These are phyloP conservation scores for Atrina japonica DNA, from an alignment of 2,888 invertebrate species.

Conservation along the genomic window DNA sequence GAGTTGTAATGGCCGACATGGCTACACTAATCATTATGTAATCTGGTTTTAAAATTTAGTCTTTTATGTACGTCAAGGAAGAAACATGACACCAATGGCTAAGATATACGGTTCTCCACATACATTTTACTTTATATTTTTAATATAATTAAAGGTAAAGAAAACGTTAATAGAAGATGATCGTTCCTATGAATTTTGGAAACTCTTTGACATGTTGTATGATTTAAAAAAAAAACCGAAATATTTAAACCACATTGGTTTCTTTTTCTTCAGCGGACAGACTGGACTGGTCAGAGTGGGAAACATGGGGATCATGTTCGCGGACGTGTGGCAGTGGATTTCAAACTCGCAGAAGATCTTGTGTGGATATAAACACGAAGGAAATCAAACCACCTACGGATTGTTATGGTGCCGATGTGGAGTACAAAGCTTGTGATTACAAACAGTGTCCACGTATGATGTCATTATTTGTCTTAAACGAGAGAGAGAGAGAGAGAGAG, in stretches of 20 bases:
- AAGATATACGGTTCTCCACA: not conserved
- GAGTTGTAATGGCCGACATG: too few relatives aligned
- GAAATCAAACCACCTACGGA: conserved; percentile 47
- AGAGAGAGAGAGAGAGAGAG: too few relatives aligned
- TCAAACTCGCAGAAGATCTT: conserved; percentile 58
- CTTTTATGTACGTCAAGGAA: too few relatives aligned
- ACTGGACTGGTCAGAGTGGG: conserved; percentile 67
- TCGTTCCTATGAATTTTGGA: too few relatives aligned
- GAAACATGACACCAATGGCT: too few relatives aligned
- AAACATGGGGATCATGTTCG: conserved; percentile 69
- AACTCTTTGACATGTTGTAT: too few relatives aligned
- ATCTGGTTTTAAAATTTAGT: not conserved
- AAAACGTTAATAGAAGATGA: too few relatives aligned
- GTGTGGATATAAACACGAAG: conserved; percentile 58
- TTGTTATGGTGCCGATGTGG: conserved; percentile 68
- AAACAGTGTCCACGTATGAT: conserved; percentile 70
- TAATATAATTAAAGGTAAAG: too few relatives aligned
- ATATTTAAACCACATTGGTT: not conserved
- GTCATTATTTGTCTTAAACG: too few relatives aligned
- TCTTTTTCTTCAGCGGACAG: conserved; percentile 48
- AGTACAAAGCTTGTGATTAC: conserved; percentile 61
- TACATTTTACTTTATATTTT: not conserved
- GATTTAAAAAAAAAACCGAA: too few relatives aligned
- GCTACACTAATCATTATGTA: too few relatives aligned
- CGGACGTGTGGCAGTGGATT: conserved; percentile 68